These are phyloP conservation scores for Ostrea edulis DNA, from an alignment of 1,140 invertebrate genomes.

Conservation along the genomic window DNA sequence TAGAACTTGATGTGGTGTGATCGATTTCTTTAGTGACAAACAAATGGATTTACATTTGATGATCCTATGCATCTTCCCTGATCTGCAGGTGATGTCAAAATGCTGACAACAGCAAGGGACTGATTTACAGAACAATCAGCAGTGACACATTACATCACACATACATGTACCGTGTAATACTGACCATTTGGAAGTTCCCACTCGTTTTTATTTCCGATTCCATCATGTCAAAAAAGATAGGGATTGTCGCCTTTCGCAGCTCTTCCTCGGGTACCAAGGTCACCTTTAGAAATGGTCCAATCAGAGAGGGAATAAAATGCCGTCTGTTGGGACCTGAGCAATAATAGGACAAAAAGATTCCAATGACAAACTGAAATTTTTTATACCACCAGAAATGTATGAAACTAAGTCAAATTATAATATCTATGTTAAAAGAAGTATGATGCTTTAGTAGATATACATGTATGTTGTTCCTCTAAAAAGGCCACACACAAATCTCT, in stretches of 20 bases:
- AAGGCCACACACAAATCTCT: too few relatives aligned
- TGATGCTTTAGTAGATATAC: too few relatives aligned
- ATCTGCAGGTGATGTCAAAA: too few relatives aligned
- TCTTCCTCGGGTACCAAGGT: constrained; percentile 76
- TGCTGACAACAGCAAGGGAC: too few relatives aligned
- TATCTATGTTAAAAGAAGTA: too few relatives aligned
- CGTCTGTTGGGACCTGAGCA: constrained; percentile 81
- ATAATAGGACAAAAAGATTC: constrained; percentile 50
- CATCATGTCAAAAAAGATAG: constrained; percentile 78
- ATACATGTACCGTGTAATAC: not conserved
- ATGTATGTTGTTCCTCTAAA: too few relatives aligned
- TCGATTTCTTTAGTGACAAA: too few relatives aligned
- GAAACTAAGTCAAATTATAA: too few relatives aligned
- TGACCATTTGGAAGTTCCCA: constrained; percentile 85
- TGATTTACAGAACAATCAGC: not conserved
- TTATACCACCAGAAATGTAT: too few relatives aligned
- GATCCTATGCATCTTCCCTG: too few relatives aligned
- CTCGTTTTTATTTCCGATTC: constrained; percentile 84
- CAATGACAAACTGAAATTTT: not conserved
- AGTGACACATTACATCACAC: not conserved
- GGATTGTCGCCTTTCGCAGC: constrained; percentile 73
- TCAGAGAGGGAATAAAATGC: constrained; percentile 72
- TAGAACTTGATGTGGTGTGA: too few relatives aligned
- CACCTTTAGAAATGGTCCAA: constrained; percentile 77
- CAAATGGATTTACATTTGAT: too few relatives aligned